Percentiles rank a stretch among this genome's conserved stretches.
Conservation (phyloP, 1,140 invertebrate genomes). For the Drosophila carrolli region DNA sequence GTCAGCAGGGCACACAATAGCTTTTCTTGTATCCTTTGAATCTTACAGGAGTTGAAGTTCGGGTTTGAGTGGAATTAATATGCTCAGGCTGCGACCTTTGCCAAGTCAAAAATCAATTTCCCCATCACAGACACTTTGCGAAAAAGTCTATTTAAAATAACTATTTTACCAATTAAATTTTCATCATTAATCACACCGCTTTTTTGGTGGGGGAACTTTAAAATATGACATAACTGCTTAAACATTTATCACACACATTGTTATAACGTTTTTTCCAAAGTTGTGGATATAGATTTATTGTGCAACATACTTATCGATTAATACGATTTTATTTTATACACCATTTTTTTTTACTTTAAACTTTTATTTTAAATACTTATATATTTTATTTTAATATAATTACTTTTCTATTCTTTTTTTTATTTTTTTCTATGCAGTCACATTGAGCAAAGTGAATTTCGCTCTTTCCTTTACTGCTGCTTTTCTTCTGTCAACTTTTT, state of each 20-base stretch:
- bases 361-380: neutral
- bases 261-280: too few species aligned
- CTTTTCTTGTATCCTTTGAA: constrained; percentile 32
- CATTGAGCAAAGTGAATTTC: constrained; percentile 20
- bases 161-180: neutral
- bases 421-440: constrained; percentile 8
- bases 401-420: neutral
- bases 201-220: too few species aligned
- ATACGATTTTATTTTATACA: too few species aligned
- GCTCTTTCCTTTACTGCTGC: constrained; percentile 21
- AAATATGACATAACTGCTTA: too few species aligned
- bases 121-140: constrained; percentile 8
- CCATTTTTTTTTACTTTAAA: too few species aligned
- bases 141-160: constrained; percentile 1
- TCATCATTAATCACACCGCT: too few species aligned
- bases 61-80: constrained; percentile 66
- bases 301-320: too few species aligned
- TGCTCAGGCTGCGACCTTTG: constrained; percentile 66
- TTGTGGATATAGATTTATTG: too few species aligned
- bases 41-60: constrained; percentile 28
- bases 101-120: constrained; percentile 78
- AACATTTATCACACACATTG: too few species aligned
- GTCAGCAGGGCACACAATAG: constrained; percentile 45
- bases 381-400: neutral
- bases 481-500: constrained; percentile 58